Evolutionary conservation across 2,113 vertebrate species (phyloP).

Genomic region (Echinops telfairi): DNA sequence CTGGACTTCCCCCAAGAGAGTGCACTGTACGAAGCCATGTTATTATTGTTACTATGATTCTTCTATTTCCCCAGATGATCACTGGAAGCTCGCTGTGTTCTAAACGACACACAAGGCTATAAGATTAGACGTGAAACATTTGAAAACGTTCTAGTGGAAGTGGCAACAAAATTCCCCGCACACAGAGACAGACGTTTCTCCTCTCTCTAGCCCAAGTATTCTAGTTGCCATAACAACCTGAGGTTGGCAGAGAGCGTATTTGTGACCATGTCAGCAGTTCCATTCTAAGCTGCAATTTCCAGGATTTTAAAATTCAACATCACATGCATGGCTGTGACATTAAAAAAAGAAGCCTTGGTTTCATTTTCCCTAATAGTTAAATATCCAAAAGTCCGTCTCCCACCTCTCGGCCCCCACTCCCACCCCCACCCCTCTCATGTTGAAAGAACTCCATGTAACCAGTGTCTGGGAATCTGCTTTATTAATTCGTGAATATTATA

Average conservation of each 20-base stretch:
- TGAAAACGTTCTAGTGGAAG: constrained; percentile 60
- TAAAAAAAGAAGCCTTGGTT: constrained; percentile 33
- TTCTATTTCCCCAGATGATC: constrained; percentile 18
- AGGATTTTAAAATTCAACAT: constrained; percentile 84
- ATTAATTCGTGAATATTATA: constrained; percentile 26
- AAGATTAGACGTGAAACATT: constrained; percentile 29
- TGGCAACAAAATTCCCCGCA: constrained; percentile 68
- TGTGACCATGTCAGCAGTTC: constrained; percentile 84
- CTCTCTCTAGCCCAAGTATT: constrained; percentile 79
- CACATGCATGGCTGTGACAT: constrained; percentile 71
- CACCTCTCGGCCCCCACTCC: not conserved
- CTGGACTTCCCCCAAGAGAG: not conserved
- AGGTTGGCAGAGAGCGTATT: constrained; percentile 78
- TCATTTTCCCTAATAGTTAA: constrained; percentile 19
- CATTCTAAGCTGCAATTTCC: constrained; percentile 84
- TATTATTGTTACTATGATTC: not conserved
- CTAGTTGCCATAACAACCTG: constrained; percentile 90
- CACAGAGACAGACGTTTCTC: not conserved
- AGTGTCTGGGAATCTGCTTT: constrained; percentile 36
- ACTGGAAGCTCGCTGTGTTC: constrained; percentile 35
- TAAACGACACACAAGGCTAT: constrained; percentile 10
- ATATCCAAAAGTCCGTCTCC: not conserved
- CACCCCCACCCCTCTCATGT: not conserved
- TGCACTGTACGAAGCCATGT: not conserved
- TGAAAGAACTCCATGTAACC: not conserved